Evolutionary conservation across 2,888 invertebrate species (phyloP), one percentile per base, ranked within the genome.

Genomic region (Cantharis nigra): DNA sequence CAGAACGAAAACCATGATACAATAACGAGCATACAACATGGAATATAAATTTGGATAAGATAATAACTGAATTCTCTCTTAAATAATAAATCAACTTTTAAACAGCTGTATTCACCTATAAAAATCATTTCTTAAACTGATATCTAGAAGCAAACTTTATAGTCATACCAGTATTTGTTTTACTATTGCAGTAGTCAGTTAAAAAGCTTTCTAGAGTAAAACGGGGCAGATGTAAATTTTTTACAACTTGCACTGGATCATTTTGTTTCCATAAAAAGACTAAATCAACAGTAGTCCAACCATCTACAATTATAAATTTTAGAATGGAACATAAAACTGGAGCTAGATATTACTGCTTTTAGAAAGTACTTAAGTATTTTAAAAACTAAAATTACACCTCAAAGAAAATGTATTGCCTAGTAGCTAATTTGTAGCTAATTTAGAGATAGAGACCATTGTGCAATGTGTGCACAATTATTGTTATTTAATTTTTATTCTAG

Each of bases 31-130:
- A 98, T 98, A 91, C 97, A 97, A 92, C 98, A 98, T 72, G 99
- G 99, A 88, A 98, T 97, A 93, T 99, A 99, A 91, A 98, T 98
- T 92, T 98, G 98, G 89, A 99, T 98, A 87, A 99, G 93, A 91
- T 98, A 99, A 94, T 98, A 99, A 90, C 97, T 96, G 94, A 99
- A 98, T 91, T 99, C 98, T 86, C 99, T 93, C 90, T 98, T 97
- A 92, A 99, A 97, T 85, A 96, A 92, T 87, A 99, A 92, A 90
- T 98, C 97, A 87, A 98, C 98, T 90, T 97, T 96, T 86, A 99
- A 92, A 90, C 98, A 99, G 91, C 98, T 98, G 94, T 98, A 99
- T 91, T 97, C 97, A 88, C 98, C 98, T 98, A 91, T 82, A 91
- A 91, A 85, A 85, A 85, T 79, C 30, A 28, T 10, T 71, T 75